Percentiles rank a stretch among this genome's conserved stretches.
These are phyloP conservation scores for Redunca redunca DNA, from an alignment of 2,113 vertebrate species.

Conservation along the genomic window DNA sequence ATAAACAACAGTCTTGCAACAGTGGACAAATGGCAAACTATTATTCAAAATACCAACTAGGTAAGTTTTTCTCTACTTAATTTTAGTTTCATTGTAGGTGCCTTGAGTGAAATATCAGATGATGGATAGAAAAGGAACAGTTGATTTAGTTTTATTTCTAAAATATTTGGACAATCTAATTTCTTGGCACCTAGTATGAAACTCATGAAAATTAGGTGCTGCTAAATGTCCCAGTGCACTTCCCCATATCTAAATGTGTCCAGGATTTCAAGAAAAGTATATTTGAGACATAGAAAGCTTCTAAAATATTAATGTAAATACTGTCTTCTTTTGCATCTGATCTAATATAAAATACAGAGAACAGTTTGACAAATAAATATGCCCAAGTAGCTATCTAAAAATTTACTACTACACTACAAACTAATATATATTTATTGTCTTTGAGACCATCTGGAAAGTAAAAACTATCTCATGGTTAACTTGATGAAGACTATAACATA, in stretches of 20 bases:
- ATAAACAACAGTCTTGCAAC: constrained; percentile 87
- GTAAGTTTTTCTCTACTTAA: constrained; percentile 86
- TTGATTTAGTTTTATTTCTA: constrained; percentile 26
- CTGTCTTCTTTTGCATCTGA: constrained; percentile 3
- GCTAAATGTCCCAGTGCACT: neutral
- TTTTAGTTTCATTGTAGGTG: constrained; percentile 75
- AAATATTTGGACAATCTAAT: constrained; percentile 32
- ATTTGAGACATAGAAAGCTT: neutral
- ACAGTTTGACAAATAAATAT: constrained; percentile 21
- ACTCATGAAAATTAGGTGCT: constrained; percentile 49
- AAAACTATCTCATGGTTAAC: neutral
- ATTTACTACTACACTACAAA: neutral
- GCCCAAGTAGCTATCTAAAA: constrained; percentile 19
- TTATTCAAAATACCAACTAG: constrained; percentile 92
- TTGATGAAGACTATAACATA: neutral
- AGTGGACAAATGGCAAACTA: constrained; percentile 88
- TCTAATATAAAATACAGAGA: constrained; percentile 30
- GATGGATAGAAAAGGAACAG: constrained; percentile 36
- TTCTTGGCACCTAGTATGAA: constrained; percentile 72
- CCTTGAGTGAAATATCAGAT: constrained; percentile 46
- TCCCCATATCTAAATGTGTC: neutral
- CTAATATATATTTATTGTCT: neutral
- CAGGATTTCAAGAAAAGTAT: constrained; percentile 23
- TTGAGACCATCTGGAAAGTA: neutral
- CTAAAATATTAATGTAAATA: constrained; percentile 5